phyloP scores from a whole-genome alignment of 2,113 vertebrate genomes.

The Rhipidura dahli region DNA sequence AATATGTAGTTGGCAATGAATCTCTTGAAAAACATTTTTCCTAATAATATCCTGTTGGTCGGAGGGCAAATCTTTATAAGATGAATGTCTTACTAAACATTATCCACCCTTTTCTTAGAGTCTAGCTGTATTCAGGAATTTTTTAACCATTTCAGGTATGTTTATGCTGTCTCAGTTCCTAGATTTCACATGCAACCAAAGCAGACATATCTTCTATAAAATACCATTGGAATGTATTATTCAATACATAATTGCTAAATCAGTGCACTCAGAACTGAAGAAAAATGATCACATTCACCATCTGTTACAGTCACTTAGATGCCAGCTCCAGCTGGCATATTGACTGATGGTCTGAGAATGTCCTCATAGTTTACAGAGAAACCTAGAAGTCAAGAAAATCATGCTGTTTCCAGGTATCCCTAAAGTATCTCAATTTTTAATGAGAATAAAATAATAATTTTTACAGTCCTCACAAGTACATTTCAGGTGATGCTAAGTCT shows the following conservation, averaged over 20 bases:
- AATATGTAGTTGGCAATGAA: background rate
- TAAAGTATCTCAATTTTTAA: background rate
- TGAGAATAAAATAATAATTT: background rate
- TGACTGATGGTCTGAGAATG: background rate
- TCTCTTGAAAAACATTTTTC: background rate
- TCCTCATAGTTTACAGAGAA: background rate
- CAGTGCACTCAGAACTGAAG: background rate
- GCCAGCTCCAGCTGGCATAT: background rate
- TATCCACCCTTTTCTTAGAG: background rate
- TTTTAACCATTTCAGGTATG: background rate
- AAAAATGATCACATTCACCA: background rate
- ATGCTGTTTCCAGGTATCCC: background rate
- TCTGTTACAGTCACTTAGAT: background rate
- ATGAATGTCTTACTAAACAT: rapidly evolving
- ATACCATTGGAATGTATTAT: background rate
- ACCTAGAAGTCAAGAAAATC: background rate
- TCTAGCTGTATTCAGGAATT: background rate
- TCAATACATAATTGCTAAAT: background rate
- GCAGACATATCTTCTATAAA: background rate
- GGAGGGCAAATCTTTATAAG: background rate
- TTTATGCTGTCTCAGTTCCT: background rate
- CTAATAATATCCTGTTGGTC: background rate
- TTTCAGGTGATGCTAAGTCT: background rate
- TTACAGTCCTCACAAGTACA: background rate
- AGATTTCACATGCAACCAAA: background rate